Percentiles rank a stretch among this genome's conserved stretches.
phyloP scores from a whole-genome alignment of 2,888 invertebrate species.

The Pantelozetes paolii region DNA sequence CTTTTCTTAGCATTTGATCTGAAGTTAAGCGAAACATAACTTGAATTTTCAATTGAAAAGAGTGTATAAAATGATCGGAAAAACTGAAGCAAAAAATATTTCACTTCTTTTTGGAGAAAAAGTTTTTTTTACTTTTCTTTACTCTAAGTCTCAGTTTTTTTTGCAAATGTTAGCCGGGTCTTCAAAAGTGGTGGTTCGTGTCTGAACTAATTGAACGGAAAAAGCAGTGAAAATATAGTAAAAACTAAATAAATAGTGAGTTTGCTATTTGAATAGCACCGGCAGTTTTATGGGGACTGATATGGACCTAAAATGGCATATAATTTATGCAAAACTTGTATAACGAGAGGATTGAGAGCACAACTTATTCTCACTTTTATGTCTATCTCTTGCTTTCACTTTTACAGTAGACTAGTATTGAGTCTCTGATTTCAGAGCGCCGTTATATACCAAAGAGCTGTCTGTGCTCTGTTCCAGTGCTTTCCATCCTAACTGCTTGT shows the following conservation, averaged over 20 bases:
- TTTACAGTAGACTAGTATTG: background rate
- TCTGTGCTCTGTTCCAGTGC: background rate
- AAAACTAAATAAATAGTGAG: slow-evolving; percentile 20
- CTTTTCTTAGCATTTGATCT: background rate
- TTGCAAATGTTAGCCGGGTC: background rate
- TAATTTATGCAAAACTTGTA: slow-evolving; percentile 31
- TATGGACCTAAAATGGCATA: background rate
- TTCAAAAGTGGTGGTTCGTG: slow-evolving; percentile 30
- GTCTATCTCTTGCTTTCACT: background rate
- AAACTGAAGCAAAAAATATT: background rate
- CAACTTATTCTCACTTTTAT: background rate
- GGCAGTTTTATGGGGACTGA: background rate
- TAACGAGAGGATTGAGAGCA: slow-evolving; percentile 16
- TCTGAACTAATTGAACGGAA: slow-evolving; percentile 22
- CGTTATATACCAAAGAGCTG: background rate
- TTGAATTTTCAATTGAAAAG: background rate
- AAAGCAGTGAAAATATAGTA: slow-evolving; percentile 4
- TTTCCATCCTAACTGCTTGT: background rate
- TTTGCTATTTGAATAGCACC: background rate
- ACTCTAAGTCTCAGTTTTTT: background rate
- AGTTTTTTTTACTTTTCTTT: background rate
- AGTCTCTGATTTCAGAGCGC: background rate
- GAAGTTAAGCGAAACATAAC: background rate
- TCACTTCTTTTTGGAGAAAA: background rate
- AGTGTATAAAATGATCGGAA: background rate